Evolutionary conservation across 2,888 invertebrate species (phyloP).

Genomic region (Dioctria rufipes): DNA sequence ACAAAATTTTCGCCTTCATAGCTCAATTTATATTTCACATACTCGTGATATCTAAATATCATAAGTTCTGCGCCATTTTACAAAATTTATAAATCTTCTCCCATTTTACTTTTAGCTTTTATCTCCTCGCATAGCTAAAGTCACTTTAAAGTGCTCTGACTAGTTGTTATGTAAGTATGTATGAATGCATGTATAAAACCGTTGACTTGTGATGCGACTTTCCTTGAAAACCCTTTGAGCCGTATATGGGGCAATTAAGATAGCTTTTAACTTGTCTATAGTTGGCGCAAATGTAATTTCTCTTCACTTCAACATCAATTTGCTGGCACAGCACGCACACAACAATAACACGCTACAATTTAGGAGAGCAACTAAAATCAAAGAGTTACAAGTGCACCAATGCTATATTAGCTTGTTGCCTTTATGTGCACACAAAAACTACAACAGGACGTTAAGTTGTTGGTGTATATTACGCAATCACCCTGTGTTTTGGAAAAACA

Average conservation of each 20-base stretch:
- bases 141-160: too few relatives aligned
- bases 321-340: slow-evolving; percentile 1
- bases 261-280: slow-evolving; percentile 40
- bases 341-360: slow-evolving; percentile 26
- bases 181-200: too few relatives aligned
- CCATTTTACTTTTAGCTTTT: too few relatives aligned
- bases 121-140: too few relatives aligned
- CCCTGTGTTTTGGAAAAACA: slow-evolving; percentile 42
- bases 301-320: slow-evolving; percentile 47
- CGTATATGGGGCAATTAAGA: slow-evolving; percentile 34
- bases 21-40: too few relatives aligned
- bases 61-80: too few relatives aligned
- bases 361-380: slow-evolving; percentile 37
- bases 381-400: slow-evolving; percentile 25
- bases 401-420: slow-evolving; percentile 37
- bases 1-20: too few relatives aligned
- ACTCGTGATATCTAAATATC: too few relatives aligned
- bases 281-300: slow-evolving; percentile 43
- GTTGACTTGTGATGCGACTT: not conserved
- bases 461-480: slow-evolving; percentile 46
- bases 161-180: too few relatives aligned
- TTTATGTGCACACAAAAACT: slow-evolving; percentile 37
- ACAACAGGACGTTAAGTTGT: slow-evolving; percentile 39
- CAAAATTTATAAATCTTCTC: too few relatives aligned
- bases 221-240: slow-evolving; percentile 1